Conservation (phyloP, 2,113 vertebrate genomes). For the Cavia aperea region DNA sequence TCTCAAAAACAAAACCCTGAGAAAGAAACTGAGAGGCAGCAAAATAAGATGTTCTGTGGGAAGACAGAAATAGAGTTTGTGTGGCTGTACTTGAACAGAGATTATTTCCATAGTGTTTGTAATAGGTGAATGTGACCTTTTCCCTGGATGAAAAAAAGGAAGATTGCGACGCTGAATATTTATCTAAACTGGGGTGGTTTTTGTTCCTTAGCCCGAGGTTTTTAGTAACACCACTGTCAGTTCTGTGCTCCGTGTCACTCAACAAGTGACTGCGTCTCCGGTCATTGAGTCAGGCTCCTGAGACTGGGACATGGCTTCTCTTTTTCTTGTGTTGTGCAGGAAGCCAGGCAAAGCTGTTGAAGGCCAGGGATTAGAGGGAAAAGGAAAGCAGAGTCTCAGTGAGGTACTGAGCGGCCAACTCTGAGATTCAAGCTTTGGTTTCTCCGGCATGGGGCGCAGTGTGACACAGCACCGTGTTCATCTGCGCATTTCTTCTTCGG, state of each 20-base stretch:
- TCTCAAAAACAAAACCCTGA: background rate
- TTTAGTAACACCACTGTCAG: background rate
- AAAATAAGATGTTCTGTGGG: background rate
- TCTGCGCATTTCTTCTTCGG: background rate
- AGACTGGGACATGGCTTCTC: background rate
- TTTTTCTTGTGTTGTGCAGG: background rate
- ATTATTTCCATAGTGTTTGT: background rate
- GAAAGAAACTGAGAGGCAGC: background rate
- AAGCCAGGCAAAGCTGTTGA: background rate
- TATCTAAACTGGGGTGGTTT: background rate
- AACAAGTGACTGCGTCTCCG: background rate
- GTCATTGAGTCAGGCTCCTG: background rate
- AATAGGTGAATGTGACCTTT: background rate
- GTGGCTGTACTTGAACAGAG: background rate
- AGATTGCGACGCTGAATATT: background rate
- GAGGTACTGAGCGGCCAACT: background rate
- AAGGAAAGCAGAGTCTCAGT: background rate
- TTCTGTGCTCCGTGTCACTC: background rate
- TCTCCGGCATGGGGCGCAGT: background rate
- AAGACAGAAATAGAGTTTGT: background rate
- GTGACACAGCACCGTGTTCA: too few species aligned
- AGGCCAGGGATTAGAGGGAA: background rate
- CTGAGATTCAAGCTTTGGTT: background rate
- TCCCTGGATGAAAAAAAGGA: background rate
- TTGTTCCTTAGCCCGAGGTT: background rate